Conservation (phyloP, 53 echinoderm and acorn worm genomes). For the Patiria pectinifera region DNA sequence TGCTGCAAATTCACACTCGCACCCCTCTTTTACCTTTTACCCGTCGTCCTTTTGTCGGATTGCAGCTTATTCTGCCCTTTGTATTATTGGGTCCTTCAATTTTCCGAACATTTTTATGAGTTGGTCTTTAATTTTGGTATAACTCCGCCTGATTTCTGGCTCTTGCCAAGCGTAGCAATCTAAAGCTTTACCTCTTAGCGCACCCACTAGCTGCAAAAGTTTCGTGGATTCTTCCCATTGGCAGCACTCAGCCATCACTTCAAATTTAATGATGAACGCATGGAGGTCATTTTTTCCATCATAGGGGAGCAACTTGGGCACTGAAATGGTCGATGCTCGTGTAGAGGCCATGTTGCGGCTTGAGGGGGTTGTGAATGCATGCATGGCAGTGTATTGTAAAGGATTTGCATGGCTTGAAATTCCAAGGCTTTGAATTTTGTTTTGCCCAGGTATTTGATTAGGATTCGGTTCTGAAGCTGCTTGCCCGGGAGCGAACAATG, state of each 20-base stretch:
- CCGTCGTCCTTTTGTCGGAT: slow-evolving; percentile 7
- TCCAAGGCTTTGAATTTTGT: neutral
- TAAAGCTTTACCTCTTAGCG: neutral
- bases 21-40: too few relatives aligned
- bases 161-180: slow-evolving; percentile 44
- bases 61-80: slow-evolving; percentile 10
- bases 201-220: slow-evolving; percentile 16
- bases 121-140: too few relatives aligned
- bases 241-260: too few relatives aligned
- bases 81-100: slow-evolving; percentile 14
- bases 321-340: neutral
- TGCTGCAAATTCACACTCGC: too few relatives aligned
- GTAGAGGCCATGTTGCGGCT: neutral
- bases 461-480: neutral
- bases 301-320: too few relatives aligned
- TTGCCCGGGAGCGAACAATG: neutral
- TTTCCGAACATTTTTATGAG: slow-evolving; percentile 35
- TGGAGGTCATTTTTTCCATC: neutral
- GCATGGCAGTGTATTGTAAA: neutral
- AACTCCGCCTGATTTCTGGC: too few relatives aligned
- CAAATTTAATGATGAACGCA: slow-evolving; percentile 19
- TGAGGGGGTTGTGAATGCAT: neutral
- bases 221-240: slow-evolving; percentile 27
- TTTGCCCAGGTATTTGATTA: neutral
- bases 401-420: neutral